A percentile compares a stretch with the other conserved stretches of the same genome.
phyloP scores from a whole-genome alignment of 2,113 vertebrate species.

The Apistogramma diplotaenia region DNA sequence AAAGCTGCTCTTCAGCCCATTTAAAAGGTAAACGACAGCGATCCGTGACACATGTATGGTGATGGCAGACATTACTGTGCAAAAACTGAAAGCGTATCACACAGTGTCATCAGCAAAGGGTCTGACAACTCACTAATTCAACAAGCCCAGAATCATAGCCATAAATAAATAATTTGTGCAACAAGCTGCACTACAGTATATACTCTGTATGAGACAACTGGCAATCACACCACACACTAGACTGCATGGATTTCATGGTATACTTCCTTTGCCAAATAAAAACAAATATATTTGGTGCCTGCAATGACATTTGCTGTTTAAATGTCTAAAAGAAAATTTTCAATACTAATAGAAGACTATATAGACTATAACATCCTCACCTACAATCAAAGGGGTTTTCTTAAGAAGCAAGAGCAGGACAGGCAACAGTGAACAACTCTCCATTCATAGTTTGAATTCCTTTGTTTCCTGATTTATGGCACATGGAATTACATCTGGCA shows the following conservation, averaged over 20 bases:
- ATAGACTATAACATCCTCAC: rapidly evolving
- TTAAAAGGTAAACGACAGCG: too few relatives aligned
- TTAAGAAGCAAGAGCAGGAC: too few relatives aligned
- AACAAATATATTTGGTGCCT: too few relatives aligned
- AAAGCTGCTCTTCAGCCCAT: too few relatives aligned
- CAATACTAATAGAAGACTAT: not conserved
- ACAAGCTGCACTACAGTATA: not conserved
- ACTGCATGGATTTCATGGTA: too few relatives aligned
- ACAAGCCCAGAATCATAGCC: rapidly evolving
- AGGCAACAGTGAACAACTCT: not conserved
- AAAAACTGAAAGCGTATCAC: too few relatives aligned
- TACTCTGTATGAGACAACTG: not conserved
- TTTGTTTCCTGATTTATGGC: not conserved
- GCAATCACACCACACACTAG: not conserved
- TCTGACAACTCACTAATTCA: not conserved
- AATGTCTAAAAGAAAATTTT: not conserved
- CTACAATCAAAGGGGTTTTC: not conserved
- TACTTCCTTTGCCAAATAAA: too few relatives aligned
- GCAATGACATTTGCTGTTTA: too few relatives aligned
- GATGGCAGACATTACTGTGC: too few relatives aligned
- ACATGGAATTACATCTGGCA: not conserved
- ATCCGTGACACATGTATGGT: too few relatives aligned
- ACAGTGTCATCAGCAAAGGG: not conserved
- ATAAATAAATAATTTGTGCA: not conserved
- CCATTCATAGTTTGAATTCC: not conserved